Conservation (phyloP, 2,113 vertebrate species). For the Fulica atra region DNA sequence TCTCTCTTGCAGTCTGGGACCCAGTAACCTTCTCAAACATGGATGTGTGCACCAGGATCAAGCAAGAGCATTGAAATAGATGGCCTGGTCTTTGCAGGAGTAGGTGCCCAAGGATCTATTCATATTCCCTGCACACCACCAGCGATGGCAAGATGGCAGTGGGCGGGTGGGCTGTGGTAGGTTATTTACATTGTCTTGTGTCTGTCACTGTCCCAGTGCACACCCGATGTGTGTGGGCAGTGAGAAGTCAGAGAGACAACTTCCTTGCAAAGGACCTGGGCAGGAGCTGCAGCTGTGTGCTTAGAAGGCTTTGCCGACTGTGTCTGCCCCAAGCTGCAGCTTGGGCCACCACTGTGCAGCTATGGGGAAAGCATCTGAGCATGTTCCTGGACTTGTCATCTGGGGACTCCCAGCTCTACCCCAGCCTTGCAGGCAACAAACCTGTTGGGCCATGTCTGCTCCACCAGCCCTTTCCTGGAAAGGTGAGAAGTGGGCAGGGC, state of each 20-base stretch:
- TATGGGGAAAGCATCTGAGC: neutral
- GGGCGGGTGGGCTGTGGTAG: neutral
- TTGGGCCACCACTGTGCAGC: rapidly evolving
- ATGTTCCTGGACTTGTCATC: neutral
- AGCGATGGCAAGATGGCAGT: neutral
- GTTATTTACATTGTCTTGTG: neutral
- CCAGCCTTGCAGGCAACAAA: neutral
- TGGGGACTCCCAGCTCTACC: neutral
- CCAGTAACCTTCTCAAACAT: neutral
- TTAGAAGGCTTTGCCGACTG: neutral
- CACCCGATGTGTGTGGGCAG: neutral
- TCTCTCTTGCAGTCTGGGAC: neutral
- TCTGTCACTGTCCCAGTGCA: neutral
- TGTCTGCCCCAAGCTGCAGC: rapidly evolving
- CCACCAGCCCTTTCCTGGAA: neutral
- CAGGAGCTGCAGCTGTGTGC: neutral
- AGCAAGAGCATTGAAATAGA: neutral
- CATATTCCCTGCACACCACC: neutral
- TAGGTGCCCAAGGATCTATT: neutral
- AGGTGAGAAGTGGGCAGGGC: neutral
- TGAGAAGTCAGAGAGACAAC: neutral
- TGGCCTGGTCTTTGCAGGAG: neutral
- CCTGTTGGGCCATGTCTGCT: neutral
- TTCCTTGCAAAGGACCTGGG: neutral
- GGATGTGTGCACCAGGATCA: neutral